Percentiles rank a stretch among this genome's conserved stretches.
phyloP scores from a whole-genome alignment of 2,888 invertebrate genomes.

The Lycocerus yunnanus region DNA sequence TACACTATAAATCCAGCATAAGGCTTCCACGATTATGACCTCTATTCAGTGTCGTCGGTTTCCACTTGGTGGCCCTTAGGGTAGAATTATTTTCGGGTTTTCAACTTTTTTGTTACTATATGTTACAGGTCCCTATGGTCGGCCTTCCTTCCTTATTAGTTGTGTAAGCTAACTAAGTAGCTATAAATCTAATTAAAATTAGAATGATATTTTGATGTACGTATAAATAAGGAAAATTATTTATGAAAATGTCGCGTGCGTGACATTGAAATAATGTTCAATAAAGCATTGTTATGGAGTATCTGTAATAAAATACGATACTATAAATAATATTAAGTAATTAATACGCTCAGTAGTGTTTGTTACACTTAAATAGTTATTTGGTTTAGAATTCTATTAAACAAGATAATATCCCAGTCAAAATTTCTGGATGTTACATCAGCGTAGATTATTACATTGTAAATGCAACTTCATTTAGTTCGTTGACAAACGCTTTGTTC shows the following conservation, averaged over 20 bases:
- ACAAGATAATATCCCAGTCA: background rate
- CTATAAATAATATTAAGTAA: background rate
- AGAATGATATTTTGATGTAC: no score
- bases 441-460: slow-evolving; percentile 9
- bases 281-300: background rate
- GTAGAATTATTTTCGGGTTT: no score
- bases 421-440: slow-evolving; percentile 8
- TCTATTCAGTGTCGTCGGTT: no score
- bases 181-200: no score
- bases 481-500: slow-evolving; percentile 19
- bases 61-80: no score
- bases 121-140: no score
- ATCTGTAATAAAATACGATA: background rate
- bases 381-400: background rate
- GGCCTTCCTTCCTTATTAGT: no score
- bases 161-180: no score
- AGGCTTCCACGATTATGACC: no score
- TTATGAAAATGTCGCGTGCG: background rate
- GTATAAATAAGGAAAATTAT: background rate
- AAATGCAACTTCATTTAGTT: slow-evolving; percentile 17
- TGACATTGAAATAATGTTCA: background rate
- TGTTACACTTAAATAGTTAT: background rate
- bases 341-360: background rate
- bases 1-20: no score
- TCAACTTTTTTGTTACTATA: no score